phyloP scores from a whole-genome alignment of 1,140 invertebrate genomes.

The Nasonia longicornis region DNA sequence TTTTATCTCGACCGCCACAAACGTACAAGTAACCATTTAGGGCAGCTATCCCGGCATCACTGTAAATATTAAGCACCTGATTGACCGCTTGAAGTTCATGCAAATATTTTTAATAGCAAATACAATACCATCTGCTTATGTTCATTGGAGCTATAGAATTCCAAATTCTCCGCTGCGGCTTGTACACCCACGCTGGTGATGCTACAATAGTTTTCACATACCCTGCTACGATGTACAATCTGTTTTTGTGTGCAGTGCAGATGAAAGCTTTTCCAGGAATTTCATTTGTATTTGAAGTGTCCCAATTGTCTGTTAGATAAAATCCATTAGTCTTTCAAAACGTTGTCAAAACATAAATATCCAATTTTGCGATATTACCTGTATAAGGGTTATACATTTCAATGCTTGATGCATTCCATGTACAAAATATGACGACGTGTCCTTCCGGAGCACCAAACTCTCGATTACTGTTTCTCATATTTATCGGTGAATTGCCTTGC shows the following conservation, averaged over 20 bases:
- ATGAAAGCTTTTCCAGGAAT: not conserved
- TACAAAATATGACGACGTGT: not conserved
- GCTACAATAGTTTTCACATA: not conserved
- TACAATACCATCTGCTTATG: not conserved
- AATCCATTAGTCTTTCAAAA: not conserved
- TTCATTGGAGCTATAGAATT: not conserved
- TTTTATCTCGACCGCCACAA: conserved; percentile 4
- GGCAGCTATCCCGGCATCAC: not conserved
- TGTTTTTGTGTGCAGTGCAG: not conserved
- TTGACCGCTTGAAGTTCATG: not conserved
- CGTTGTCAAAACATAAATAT: not conserved
- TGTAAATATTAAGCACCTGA: not conserved
- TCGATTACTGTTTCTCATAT: not conserved
- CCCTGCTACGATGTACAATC: not conserved
- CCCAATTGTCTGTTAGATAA: not conserved
- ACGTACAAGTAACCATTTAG: not conserved
- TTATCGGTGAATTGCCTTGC: not conserved
- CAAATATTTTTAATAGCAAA: not conserved
- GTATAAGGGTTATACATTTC: conserved; percentile 1
- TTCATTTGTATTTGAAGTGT: not conserved
- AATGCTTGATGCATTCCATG: not conserved
- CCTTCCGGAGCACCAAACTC: not conserved
- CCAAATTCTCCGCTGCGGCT: not conserved
- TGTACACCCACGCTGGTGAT: not conserved
- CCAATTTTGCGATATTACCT: not conserved